Evolutionary conservation across 2,888 invertebrate genomes (phyloP).

Genomic region (Lasius platythorax): DNA sequence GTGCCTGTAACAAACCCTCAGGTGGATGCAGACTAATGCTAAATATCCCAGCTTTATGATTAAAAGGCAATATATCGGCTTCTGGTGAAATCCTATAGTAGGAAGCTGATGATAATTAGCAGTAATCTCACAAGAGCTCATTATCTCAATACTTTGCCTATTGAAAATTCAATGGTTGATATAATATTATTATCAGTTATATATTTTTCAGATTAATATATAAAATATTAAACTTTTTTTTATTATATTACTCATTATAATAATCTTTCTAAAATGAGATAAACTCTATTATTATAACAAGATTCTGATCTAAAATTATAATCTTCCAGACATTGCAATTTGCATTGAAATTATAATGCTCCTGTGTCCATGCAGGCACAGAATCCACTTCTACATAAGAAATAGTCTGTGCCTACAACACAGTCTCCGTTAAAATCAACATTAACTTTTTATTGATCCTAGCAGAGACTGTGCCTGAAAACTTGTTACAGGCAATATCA

Average conservation of each 20-base stretch:
- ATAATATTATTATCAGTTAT: conserved; percentile 3
- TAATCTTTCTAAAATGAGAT: neutral
- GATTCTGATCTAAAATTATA: neutral
- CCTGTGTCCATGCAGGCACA: conserved; percentile 87
- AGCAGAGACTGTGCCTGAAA: conserved; percentile 88
- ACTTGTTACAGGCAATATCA: conserved; percentile 87
- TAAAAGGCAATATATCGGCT: conserved; percentile 60
- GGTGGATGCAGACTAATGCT: conserved; percentile 86
- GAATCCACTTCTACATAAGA: conserved; percentile 87
- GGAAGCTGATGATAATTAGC: conserved; percentile 83
- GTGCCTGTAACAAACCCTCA: conserved; percentile 90
- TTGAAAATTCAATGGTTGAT: conserved; percentile 16
- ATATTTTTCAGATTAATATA: neutral
- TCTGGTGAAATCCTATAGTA: conserved; percentile 68
- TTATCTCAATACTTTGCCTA: conserved; percentile 68
- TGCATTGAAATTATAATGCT: conserved; percentile 77
- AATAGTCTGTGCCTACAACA: conserved; percentile 88
- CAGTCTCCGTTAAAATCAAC: conserved; percentile 82
- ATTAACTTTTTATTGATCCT: conserved; percentile 71
- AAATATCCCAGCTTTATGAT: conserved; percentile 82
- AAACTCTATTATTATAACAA: neutral
- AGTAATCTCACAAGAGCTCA: conserved; percentile 83
- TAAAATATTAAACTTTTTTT: neutral
- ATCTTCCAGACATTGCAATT: neutral
- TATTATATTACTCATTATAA: neutral